Conservation (phyloP, 2,797 vertebrate species). For the Gobionotothen gibberifrons region DNA sequence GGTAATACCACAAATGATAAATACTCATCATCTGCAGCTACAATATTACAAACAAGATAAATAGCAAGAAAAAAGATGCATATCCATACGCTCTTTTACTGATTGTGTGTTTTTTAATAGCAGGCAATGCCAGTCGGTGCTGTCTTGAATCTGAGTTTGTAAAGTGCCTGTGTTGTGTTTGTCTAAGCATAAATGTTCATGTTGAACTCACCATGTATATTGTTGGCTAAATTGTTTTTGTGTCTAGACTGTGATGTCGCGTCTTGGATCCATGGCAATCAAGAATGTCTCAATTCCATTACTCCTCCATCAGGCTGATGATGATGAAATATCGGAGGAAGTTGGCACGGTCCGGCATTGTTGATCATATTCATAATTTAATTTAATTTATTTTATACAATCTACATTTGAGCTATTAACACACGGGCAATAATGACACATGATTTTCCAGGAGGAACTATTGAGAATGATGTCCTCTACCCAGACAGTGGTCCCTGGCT, state of each 20-base stretch:
- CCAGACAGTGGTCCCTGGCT: constrained; percentile 83
- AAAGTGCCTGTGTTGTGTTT: background rate
- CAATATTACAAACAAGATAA: constrained; percentile 4
- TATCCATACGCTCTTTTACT: background rate
- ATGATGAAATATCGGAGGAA: constrained; percentile 78
- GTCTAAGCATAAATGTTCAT: constrained; percentile 4
- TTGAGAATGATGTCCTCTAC: constrained; percentile 81
- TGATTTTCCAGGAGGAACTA: constrained; percentile 85
- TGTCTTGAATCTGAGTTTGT: background rate
- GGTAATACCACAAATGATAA: constrained; percentile 70
- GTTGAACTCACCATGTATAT: background rate
- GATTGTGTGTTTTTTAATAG: background rate
- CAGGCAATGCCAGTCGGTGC: background rate
- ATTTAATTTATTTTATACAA: background rate
- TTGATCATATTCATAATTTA: background rate
- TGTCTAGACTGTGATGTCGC: constrained; percentile 84
- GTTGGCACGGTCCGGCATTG: constrained; percentile 80
- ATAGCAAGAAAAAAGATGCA: background rate
- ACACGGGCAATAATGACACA: background rate
- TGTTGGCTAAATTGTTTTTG: constrained; percentile 12
- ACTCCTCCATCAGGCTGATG: constrained; percentile 81
- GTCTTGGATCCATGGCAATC: constrained; percentile 88
- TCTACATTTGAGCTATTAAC: background rate
- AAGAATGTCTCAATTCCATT: constrained; percentile 83
- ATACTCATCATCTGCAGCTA: background rate